Conservation (phyloP, 30 jellyfish, hydroid and myxozoan genomes). For the Aurelia aurita region DNA sequence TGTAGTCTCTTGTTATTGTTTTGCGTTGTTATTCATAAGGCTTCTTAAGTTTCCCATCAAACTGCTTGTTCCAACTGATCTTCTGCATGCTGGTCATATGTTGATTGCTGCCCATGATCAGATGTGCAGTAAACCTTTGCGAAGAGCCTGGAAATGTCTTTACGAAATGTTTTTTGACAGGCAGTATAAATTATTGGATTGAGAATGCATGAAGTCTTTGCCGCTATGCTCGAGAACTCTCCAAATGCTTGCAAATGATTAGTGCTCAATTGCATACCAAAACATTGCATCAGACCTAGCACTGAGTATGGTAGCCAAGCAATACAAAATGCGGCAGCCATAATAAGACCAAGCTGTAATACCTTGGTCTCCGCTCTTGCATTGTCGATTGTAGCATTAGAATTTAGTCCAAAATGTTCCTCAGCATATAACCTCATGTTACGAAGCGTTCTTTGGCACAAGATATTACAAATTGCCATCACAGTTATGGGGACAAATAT, state of each 20-base stretch:
- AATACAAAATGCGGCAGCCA: slow-evolving; percentile 7
- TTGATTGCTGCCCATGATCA: too few species aligned
- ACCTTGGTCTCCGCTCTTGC: slow-evolving; percentile 18
- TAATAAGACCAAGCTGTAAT: not conserved
- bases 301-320: slow-evolving; percentile 45
- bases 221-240: not conserved
- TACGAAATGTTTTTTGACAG: slow-evolving; percentile 3
- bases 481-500: slow-evolving; percentile 7
- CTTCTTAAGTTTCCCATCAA: too few species aligned
- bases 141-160: not conserved
- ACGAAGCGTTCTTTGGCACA: slow-evolving; percentile 13
- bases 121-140: too few species aligned
- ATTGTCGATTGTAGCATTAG: slow-evolving; percentile 9
- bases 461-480: not conserved
- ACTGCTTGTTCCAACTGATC: too few species aligned
- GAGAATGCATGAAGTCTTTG: slow-evolving; percentile 17
- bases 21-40: too few species aligned
- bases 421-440: slow-evolving; percentile 19
- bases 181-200: slow-evolving; percentile 32
- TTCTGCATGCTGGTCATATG: too few species aligned
- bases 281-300: slow-evolving; percentile 2
- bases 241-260: not conserved
- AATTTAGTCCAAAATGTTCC: slow-evolving; percentile 15
- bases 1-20: too few species aligned
- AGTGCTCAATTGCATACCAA: not conserved